Percentiles rank a stretch among this genome's conserved stretches.
Evolutionary conservation across 2,888 invertebrate species (phyloP).

Genomic region (Cantharis flavilabris): DNA sequence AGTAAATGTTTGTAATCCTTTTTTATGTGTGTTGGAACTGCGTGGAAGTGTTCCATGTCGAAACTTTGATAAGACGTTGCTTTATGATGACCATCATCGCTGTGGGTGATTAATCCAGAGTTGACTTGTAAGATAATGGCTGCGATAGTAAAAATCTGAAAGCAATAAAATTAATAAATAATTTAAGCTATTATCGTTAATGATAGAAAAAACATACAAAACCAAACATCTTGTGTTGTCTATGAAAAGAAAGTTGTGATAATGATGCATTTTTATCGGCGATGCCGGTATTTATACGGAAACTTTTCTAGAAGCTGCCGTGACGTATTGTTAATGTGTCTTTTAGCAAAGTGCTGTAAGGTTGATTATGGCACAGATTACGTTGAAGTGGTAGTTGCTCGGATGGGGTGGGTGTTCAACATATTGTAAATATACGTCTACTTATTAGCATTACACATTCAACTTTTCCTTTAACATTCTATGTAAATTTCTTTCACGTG

Average conservation of each 20-base stretch:
- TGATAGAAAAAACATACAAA: background rate
- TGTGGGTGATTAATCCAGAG: constrained; percentile 14
- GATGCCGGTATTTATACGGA: constrained; percentile 12
- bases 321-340: background rate
- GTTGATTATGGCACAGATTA: constrained; percentile 8
- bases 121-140: background rate
- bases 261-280: background rate
- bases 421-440: constrained; percentile 13
- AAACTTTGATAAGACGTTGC: constrained; percentile 73
- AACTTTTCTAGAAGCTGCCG: constrained; percentile 8
- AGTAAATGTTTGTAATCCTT: constrained; percentile 68
- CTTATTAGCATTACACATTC: constrained; percentile 22
- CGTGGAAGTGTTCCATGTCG: constrained; percentile 71
- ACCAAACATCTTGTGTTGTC: background rate
- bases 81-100: constrained; percentile 60
- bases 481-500: constrained; percentile 10
- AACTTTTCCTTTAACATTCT: constrained; percentile 18
- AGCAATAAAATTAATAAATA: background rate
- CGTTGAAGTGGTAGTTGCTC: constrained; percentile 4
- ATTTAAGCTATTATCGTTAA: background rate
- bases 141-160: constrained; percentile 4
- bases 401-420: constrained; percentile 11
- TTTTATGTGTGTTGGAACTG: constrained; percentile 71
- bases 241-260: background rate
- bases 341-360: constrained; percentile 16